Evolutionary conservation across 1,140 invertebrate species (phyloP), one percentile per base, ranked within the genome.

Genomic region (Popillia japonica): DNA sequence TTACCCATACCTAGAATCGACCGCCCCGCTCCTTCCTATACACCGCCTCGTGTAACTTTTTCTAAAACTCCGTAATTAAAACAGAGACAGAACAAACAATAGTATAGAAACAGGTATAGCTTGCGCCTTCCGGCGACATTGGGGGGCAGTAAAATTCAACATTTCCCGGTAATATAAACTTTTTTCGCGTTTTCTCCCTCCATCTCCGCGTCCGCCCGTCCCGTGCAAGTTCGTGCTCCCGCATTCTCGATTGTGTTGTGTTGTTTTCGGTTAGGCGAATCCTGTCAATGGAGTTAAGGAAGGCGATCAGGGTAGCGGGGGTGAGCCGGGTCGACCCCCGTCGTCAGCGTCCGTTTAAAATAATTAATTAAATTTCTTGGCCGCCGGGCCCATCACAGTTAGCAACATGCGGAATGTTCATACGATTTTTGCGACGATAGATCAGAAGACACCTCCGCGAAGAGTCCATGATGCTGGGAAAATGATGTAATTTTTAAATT

Each of bases 341-440:
- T n/a, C 72, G 75, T 41, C 74, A 73, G 78, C 40, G 75, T 72
- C 76, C 48, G 48, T 78, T 79, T 79, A 44, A 78, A 80, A 80
- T 80, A 80, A 81, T 81, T 81, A 81, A 81, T 81, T 79, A 81
- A 81, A 81, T 81, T 81, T 81, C 80, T 79, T 78, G 40, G 64
- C 41, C 64, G 48, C 48, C 48, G 48, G 17, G 40, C 22, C 41
- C 40, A 40, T 42, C n/a, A 14, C 17, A 75, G 22, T 41, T 42
- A 44, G 14, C 11, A 17, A 17, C 17, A 48, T n/a, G 44, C 44
- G 78, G 77, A 79, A 78, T 78, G 80, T 76, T 78, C 76, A 78
- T 79, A 78, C 79, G 78, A 41, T 72, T 76, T 75, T 72, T 72
- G 44, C n/a, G 68, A 10, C 34, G 55, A 78, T 78, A 78, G 74